These are phyloP conservation scores for Daubentonia madagascariensis DNA, from an alignment of 2,113 vertebrate genomes.

Conservation along the genomic window DNA sequence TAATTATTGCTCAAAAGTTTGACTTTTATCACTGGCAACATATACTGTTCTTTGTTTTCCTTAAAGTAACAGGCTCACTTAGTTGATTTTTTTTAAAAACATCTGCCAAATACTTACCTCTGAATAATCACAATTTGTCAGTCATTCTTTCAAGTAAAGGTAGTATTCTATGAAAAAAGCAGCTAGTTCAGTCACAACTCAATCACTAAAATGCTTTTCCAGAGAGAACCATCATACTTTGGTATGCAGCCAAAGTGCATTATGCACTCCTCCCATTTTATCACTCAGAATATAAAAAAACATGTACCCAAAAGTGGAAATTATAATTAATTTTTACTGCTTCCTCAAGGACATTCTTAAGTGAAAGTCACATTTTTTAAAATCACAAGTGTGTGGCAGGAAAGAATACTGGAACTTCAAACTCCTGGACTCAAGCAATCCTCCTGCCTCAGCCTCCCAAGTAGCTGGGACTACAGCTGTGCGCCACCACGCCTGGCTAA, in stretches of 20 bases:
- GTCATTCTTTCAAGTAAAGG: neutral
- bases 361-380: neutral
- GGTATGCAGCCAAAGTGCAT: neutral
- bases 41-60: neutral
- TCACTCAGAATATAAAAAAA: neutral
- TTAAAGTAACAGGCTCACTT: neutral
- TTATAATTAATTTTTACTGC: neutral
- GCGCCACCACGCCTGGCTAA: too few relatives aligned
- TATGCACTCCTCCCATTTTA: neutral
- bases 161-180: neutral
- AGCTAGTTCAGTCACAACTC: neutral
- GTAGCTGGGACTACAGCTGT: too few relatives aligned
- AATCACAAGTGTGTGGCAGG: neutral
- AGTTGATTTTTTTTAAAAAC: neutral
- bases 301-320: neutral
- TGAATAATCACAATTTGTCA: neutral
- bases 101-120: neutral
- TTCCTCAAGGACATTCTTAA: neutral
- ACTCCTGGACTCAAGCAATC: too few relatives aligned
- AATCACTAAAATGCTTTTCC: neutral
- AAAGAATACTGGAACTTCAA: neutral
- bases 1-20: constrained; percentile 3
- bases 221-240: neutral
- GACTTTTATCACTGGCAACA: neutral
- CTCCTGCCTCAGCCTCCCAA: too few relatives aligned